Base-by-base conservation (phyloP, 2,113 vertebrate genomes). In the Rhinolophus ferrumequinum region DNA sequence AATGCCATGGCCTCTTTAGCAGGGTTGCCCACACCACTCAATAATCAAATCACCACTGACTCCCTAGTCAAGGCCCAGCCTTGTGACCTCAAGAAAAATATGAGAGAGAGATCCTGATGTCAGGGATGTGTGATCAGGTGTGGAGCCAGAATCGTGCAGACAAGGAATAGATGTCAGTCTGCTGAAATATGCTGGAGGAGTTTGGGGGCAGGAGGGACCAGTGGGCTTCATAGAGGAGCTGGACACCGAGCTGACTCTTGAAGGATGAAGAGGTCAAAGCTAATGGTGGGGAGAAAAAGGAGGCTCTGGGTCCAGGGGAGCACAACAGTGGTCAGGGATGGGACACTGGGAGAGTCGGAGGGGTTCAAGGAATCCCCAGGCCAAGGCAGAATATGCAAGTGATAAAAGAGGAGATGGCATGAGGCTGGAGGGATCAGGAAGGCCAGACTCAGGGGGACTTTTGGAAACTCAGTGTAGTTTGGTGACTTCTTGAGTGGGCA, bases 71-170 rank as follows among this genome's bases (percentile, higher is more conserved):
- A 75, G 30, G 28, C 13, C 52, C 35, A 0, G 2, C 44, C 66
- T 33, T 2, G 26, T 2, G 8, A 54, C 33, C 93, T 58, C 26
- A 12, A n/a, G 47, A 70, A 54, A 87, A 69, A 9, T 12, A 14
- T 6, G 18, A 77, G 70, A 26, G 0, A 0, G 60, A 52, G 6
- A 67, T 28, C 22, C n/a, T 2, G 9, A 8, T 0, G 0, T 33
- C 66, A 35, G 16, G 64, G 66, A 70, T 5, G 0, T 0, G 2
- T 21, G 33, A 30, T 15, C 5, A 8, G 11, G 13, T 4, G 0
- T 1, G 16, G 75, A 87, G 92, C 44, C 2, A 1, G 19, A 76
- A 33, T 0, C 0, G 62, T 5, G 9, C 24, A 21, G 21, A 26
- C 76, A 16, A 12, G 0, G 3, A 33, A 38, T 9, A 56, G 21